Conservation (phyloP, 23 tunicate genomes). For the Corella eumyota region DNA sequence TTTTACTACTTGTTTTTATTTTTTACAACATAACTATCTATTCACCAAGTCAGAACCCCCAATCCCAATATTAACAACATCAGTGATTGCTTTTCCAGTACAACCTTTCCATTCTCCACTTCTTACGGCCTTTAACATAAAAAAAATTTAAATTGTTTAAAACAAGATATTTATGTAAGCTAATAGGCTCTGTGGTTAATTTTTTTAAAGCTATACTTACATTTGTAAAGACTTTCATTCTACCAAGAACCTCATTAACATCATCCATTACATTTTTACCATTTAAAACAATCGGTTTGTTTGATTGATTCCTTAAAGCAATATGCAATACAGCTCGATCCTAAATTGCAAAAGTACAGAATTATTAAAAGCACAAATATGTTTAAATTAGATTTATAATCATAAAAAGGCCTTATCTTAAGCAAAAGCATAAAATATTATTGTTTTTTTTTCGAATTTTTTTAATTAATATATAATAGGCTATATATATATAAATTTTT, state of each 20-base stretch:
- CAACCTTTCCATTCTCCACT: conserved; percentile 92
- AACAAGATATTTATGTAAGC: no score
- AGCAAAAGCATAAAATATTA: no score
- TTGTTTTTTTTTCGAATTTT: no score
- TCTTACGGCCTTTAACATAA: conserved; percentile 37
- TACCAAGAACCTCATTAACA: conserved; percentile 60
- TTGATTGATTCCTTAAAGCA: conserved; percentile 76
- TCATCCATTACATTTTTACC: conserved; percentile 92
- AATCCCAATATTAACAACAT: conserved; percentile 98
- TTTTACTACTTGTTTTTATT: not conserved
- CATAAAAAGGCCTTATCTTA: no score
- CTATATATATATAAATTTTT: not conserved
- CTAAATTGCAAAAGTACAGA: conserved; percentile 8
- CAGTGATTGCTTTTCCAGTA: conserved; percentile 92
- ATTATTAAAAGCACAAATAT: not conserved
- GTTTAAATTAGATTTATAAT: no score
- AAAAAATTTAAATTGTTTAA: no score
- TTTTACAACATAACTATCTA: not conserved
- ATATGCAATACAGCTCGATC: conserved; percentile 91
- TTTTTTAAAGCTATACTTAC: no score
- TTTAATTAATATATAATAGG: no score
- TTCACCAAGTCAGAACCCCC: conserved; percentile 92
- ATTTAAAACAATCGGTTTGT: conserved; percentile 56
- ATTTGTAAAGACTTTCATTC: conserved; percentile 73
- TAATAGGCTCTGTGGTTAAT: no score